Evolutionary conservation across 1,140 invertebrate species (phyloP), one percentile per base, ranked within the genome.

Genomic region (Dreissena rostriformis): DNA sequence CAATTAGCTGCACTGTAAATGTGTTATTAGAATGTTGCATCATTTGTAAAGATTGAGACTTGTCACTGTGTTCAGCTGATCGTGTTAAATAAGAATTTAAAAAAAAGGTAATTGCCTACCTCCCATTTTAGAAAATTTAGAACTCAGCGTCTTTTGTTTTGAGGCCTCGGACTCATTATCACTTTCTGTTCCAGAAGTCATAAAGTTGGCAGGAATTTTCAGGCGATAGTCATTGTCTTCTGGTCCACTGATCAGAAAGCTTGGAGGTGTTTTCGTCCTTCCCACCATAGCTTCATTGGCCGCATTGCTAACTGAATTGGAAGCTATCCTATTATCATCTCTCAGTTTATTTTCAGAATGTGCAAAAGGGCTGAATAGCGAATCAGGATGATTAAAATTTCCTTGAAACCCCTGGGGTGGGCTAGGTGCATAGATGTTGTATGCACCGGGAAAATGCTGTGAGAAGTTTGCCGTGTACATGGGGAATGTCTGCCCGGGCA

Each of bases 91-190:
- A 39, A 39, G 39, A 39, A 39, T 39, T 5, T 39, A 8, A 39
- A 39, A 8, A 5, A 39, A 8, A 5, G 39, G 39, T 39, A 39
- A 39, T 5, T 39, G 65, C 76, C 72, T 74, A 82, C 80, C 80
- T 68, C 80, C 80, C 80, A 82, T 82, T 57, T 75, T 82, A 14
- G 80, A 39, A 75, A 74, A 82, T 57, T 82, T 82, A 11, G 80
- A 82, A 7, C 22, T 63, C 1, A 67, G 51, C 24, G 75, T 49
- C 24, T 82, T 55, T 19, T 39, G 22, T 11, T 75, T 39, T 17
- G 63, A 51, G 22, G 52, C 51, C 28, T 72, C 71, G 28, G 12
- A 26, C 49, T 81, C 79, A 17, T 72, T 14, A 39, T 81, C 79
- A 73, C 68, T 81, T 26, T 81, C 71, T 22, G 71, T 72, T 51